Evolutionary conservation across 2,888 invertebrate species (phyloP), one percentile per base, ranked within the genome.

Genomic region (Lochmaea crataegi): DNA sequence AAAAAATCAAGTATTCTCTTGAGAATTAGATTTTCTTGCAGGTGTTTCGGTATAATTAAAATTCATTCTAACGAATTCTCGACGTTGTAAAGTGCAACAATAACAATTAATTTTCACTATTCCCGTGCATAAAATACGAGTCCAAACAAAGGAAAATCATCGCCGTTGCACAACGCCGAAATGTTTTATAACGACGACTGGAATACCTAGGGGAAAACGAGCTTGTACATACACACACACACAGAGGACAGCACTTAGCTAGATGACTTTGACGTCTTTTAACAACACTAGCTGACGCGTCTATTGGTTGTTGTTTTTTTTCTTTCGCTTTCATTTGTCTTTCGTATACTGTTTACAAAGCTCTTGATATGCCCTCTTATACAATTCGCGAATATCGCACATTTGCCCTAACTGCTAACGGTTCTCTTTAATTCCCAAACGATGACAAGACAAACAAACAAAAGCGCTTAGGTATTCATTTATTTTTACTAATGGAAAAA

Each of bases 191-290:
- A 60, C 12, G 32, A 38, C 12, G 32, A 41, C 18, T 63, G 16
- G 18, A 63, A 63, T 6, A 63, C 61, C 61, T 63, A 12, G 45
- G 61, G 61, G 61, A 63, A 42, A 63, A 63, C 18, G 16, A 63
- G 68, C 63, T 42, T 12, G n/a, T 57, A 53, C 14, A 53, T 53
- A 14, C 63, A 51, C 63, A 14, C 63, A 51, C 63, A 14, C 63
- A 51, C 63, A 82, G 80, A 80, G 81, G 83, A 80, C 81, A 81
- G 83, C 84, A 85, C 85, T 85, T 84, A 84, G 82, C 81, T 79
- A 82, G 83, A 84, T 85, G 83, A 84, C 84, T 83, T 80, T 80
- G 80, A 78, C 83, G 78, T 78, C 80, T 79, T 78, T 78, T 75
- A 79, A 83, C 68, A 73, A 73, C 83, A 83, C 83, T 83, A 82